Base-by-base conservation (phyloP, 2,113 vertebrate genomes). In the Columba janthina region DNA sequence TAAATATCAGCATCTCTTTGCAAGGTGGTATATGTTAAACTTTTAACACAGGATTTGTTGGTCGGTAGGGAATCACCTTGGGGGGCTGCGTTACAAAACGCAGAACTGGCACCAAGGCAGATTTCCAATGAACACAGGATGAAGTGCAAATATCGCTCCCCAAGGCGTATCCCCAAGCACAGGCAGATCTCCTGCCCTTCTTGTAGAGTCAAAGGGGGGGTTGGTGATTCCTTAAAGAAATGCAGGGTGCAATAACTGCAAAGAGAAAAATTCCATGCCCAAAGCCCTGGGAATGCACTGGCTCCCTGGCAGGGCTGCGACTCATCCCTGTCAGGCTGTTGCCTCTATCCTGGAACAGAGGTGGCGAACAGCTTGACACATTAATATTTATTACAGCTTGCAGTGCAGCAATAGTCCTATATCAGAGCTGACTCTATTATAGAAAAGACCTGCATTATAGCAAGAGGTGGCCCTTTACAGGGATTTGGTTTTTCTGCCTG, bases 301-400 rank as follows among this genome's bases (percentile, higher is more conserved):
- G 58, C 36, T 94, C 71, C 77, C 38, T 67, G 11, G 79, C 75
- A 90, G 75, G 79, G 78, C 85, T 90, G 75, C 3, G 0, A 9
- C 93, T 83, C 74, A 16, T 67, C 79, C 86, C 44, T 53, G 44
- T 26, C 24, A 54, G 65, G 44, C 82, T 88, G 82, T 14, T 81
- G 82, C 92, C 94, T 96, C 88, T 60, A 36, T 36, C 80, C 94
- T 86, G 66, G 69, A 72, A 81, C 1, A 75, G 85, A 96, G 79
- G 85, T 90, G 80, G 56, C 4, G 9, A 75, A 50, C 36, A 24
- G 60, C 80, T 93, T 81, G 92, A 90, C 76, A 95, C 75, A 92
- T 96, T 77, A 90, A 90, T 96, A 95, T 97, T 96, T 96, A 93
- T 94, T 88, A 90, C 88, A 93, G 90, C 80, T 96, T 94, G 90